Base-by-base conservation (phyloP, 2,888 invertebrate genomes). In the Drosophila colorata region DNA sequence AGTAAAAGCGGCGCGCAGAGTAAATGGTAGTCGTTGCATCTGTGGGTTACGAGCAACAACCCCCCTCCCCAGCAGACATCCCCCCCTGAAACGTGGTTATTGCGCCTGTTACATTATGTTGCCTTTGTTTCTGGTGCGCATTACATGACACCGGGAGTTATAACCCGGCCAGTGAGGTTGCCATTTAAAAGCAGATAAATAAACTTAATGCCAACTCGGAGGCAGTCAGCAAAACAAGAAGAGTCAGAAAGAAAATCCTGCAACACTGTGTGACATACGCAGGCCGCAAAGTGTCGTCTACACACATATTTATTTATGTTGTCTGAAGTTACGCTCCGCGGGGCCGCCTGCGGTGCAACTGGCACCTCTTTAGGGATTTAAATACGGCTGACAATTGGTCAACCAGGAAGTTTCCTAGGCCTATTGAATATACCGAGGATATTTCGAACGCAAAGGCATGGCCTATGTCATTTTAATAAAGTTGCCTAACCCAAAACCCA, bases 101-200 rank as follows among this genome's bases (percentile, higher is more conserved):
- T 28, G 28, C 64, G 56, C 65, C 80, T 63, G 55, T 79, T 86
- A 82, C 82, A 82, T 80, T 88, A 83, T 83, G 88, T 88, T 87
- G 88, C 73, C 88, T 83, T 83, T 83, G 82, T 83, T 88, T 83
- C 82, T 88, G 80, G 71, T 83, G 87, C 88, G 74, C 88, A 83
- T 83, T 83, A 88, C 82, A 83, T 61, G 88, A 69, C 75, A 75
- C 65, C 68, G 60, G 80, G 88, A 83, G 87, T 87, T 87, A 88
- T 88, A 69, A 77, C 11, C 33, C 33, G 18, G 87, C 80, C 74
- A 68, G 80, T 71, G 84, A 87, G 87, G 84, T 87, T 88, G 88
- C 82, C 88, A 87, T 83, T 83, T 83, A 88, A 83, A 83, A 88
- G 82, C 69, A 83, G 67, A 83, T 83, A 83, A 83, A 83, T 83